phyloP scores from a whole-genome alignment of 2,888 invertebrate genomes.

The Tenodera sinensis region DNA sequence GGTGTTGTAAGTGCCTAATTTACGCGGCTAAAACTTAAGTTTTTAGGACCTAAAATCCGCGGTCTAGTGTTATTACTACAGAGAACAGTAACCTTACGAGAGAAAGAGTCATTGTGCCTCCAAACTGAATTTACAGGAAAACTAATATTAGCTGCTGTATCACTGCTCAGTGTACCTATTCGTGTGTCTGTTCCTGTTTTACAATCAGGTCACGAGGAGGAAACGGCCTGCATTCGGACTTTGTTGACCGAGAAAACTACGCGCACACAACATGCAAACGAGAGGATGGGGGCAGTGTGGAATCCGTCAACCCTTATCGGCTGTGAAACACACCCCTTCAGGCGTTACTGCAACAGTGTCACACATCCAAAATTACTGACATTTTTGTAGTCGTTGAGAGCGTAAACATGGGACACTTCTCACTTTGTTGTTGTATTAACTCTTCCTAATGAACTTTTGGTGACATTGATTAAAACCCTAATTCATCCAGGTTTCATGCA shows the following conservation, averaged over 20 bases:
- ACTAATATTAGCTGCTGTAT: not conserved
- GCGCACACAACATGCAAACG: not conserved
- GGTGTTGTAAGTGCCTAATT: too few species aligned
- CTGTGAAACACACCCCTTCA: not conserved
- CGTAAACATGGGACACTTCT: too few species aligned
- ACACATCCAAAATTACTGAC: not conserved
- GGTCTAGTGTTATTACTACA: too few species aligned
- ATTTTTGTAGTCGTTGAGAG: too few species aligned
- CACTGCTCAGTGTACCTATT: not conserved
- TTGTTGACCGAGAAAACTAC: not conserved
- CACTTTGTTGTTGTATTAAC: too few species aligned
- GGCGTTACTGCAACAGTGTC: not conserved
- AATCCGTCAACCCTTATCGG: conserved; percentile 10
- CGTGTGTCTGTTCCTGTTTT: not conserved
- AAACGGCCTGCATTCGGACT: not conserved
- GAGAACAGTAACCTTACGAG: too few species aligned
- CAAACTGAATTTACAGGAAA: not conserved
- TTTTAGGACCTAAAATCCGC: too few species aligned
- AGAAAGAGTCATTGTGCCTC: not conserved
- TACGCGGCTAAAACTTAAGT: too few species aligned
- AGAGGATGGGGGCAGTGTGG: not conserved
- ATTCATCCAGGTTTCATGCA: too few species aligned
- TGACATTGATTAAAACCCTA: too few species aligned
- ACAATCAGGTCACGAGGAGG: not conserved
- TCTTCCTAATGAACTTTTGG: too few species aligned